These are phyloP conservation scores for Sarotherodon lohbergeri DNA, from an alignment of 2,113 vertebrate species.

Conservation along the genomic window DNA sequence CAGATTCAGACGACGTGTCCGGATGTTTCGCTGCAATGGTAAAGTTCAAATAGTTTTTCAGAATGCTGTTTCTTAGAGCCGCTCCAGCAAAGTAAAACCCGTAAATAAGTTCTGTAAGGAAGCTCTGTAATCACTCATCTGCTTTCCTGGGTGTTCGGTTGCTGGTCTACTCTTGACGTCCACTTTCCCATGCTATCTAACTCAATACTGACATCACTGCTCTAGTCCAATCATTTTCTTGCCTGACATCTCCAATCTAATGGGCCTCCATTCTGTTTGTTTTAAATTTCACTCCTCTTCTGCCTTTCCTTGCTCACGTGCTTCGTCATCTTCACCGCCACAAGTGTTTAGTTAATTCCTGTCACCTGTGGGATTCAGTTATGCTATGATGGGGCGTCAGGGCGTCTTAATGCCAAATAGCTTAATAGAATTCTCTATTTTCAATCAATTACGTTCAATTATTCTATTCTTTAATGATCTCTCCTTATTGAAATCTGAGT, in stretches of 20 bases:
- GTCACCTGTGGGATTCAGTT: neutral
- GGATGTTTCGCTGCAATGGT: neutral
- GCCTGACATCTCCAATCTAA: neutral
- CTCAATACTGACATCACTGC: neutral
- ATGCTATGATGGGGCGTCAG: neutral
- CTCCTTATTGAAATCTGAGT: neutral
- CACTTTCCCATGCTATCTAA: neutral
- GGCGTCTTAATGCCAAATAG: neutral
- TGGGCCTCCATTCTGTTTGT: no score
- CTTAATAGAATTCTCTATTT: neutral
- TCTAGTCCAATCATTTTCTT: neutral
- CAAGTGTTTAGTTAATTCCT: neutral
- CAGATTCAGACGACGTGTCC: neutral
- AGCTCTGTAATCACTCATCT: neutral
- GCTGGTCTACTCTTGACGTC: neutral
- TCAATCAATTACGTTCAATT: neutral
- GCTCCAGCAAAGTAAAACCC: neutral
- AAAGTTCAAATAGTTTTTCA: neutral
- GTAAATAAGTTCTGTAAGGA: neutral
- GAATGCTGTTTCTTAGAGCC: neutral
- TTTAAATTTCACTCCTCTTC: neutral
- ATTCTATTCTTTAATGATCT: neutral
- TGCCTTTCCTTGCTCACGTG: neutral
- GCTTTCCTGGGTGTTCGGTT: neutral
- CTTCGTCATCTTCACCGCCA: neutral